Conservation (phyloP, 2,797 vertebrate species). For the Macropus fuliginosus region DNA sequence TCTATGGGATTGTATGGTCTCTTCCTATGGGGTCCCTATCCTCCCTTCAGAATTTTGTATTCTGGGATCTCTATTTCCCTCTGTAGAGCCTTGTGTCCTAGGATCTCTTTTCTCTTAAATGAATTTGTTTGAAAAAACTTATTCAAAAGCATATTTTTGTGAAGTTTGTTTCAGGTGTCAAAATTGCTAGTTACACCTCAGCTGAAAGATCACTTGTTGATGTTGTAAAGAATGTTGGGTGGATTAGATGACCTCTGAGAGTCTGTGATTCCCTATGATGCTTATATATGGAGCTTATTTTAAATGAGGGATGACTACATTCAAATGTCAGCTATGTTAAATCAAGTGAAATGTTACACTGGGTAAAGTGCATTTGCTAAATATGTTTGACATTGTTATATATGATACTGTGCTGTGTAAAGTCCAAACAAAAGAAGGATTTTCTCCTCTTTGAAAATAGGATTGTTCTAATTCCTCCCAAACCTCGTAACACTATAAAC, state of each 20-base stretch:
- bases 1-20: background rate
- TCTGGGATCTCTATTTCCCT: background rate
- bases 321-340: background rate
- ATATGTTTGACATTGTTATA: background rate
- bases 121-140: background rate
- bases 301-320: background rate
- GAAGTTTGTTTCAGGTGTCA: background rate
- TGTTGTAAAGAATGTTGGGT: background rate
- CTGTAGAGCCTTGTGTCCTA: background rate
- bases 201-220: background rate
- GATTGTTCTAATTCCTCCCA: background rate
- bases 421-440: background rate
- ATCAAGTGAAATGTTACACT: background rate
- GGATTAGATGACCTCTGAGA: background rate
- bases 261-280: background rate
- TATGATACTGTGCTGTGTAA: background rate
- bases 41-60: background rate
- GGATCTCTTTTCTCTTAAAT: background rate
- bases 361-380: background rate
- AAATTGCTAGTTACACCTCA: background rate
- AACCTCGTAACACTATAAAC: background rate
- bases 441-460: background rate
- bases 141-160: background rate
- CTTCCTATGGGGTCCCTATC: background rate
- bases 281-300: background rate